Conservation (phyloP, 2,113 vertebrate genomes). For the Lagenorhynchus albirostris region DNA sequence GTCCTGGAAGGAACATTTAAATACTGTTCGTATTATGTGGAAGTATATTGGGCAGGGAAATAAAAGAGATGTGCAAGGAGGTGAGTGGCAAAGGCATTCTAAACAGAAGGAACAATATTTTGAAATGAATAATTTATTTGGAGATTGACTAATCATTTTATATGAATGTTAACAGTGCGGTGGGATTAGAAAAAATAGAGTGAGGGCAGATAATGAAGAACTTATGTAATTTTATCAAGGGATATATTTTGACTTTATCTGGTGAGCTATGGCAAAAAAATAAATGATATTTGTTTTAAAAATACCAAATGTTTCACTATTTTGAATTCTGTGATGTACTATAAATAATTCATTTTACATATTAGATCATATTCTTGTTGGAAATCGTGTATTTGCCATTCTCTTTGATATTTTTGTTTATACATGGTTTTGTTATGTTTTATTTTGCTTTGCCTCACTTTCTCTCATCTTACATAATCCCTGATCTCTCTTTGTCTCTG, state of each 20-base stretch:
- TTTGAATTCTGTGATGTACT: neutral
- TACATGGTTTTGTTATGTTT: neutral
- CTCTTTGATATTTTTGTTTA: neutral
- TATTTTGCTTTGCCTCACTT: neutral
- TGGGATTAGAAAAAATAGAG: neutral
- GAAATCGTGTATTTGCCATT: neutral
- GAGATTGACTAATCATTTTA: neutral
- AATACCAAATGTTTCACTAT: neutral
- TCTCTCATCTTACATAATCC: neutral
- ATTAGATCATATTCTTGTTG: neutral
- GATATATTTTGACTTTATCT: neutral
- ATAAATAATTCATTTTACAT: neutral
- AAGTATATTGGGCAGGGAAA: neutral
- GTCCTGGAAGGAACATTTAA: neutral
- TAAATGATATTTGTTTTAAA: neutral
- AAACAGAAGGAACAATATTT: neutral
- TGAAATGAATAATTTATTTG: neutral
- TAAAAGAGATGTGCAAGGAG: neutral
- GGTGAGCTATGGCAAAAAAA: neutral
- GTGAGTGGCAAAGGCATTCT: neutral
- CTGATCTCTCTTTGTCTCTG: neutral
- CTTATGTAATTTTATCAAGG: neutral
- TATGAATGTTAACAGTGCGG: neutral
- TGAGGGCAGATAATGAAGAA: neutral
- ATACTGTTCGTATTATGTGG: neutral